Base-by-base conservation (phyloP, 2,888 invertebrate species). In the Heliconius ismenius region DNA sequence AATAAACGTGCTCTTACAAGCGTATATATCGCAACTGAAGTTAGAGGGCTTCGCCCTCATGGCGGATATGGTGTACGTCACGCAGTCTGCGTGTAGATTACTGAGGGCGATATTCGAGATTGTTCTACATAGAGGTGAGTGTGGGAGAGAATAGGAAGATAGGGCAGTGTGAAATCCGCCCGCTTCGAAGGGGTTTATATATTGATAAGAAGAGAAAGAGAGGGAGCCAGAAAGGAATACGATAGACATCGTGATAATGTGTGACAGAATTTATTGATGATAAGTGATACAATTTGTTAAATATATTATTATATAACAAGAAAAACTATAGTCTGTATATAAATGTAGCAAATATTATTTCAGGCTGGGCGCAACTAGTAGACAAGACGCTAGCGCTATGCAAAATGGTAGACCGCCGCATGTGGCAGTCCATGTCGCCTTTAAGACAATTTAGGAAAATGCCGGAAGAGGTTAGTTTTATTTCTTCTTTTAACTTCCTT, bases 371-470 rank as follows among this genome's bases (percentile, higher is more conserved):
- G 0, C 99, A 99, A 85, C 89, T 99, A 74, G 98, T 99, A 0
- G 99, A 99, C 88, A 99, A 99, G 89, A 97, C 98, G 0, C 91
- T 99, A 26, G 97, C 98, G 0, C 95, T 99, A 10, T 99, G 99
- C 92, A 99, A 99, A 92, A 99, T 99, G 99, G 98, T 99, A 79
- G 99, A 99, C 89, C 96, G 98, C 1, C 95, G 99, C 54, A 99
- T 99, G 99, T 99, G 99, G 99, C 99, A 99, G 90, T 99, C 99
- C 0, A 99, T 99, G 99, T 99, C 98, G 3, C 99, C 99, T 2
- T 93, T 99, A 21, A 86, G 99, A 21, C 99, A 99, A 89, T 99
- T 99, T 88, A 96, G 98, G 81, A 99, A 99, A 89, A 98, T 99
- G 96, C 99, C 98, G 0, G 98, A 98, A 86, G 99, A 99, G 94